phyloP scores from a whole-genome alignment of 1,140 invertebrate genomes.

The Mactra quadrangularis region DNA sequence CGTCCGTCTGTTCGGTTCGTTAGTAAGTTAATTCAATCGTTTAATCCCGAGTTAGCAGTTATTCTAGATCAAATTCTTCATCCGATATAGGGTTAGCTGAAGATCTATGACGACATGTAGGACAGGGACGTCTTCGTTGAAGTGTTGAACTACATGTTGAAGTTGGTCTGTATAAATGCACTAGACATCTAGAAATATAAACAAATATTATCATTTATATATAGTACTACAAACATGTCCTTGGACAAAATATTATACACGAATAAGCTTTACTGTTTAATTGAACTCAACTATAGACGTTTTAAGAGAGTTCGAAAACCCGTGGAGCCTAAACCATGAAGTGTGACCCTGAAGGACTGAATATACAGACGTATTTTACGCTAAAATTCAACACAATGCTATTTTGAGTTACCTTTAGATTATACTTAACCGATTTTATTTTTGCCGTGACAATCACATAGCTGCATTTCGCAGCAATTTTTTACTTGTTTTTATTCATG shows the following conservation, averaged over 20 bases:
- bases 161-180: slow-evolving; percentile 51
- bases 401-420: too few relatives aligned
- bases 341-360: too few relatives aligned
- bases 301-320: too few relatives aligned
- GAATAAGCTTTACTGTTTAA: not conserved
- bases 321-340: too few relatives aligned
- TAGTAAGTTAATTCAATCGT: too few relatives aligned
- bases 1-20: too few relatives aligned
- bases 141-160: slow-evolving; percentile 38
- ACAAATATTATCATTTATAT: not conserved
- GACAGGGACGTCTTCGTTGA: slow-evolving; percentile 53
- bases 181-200: slow-evolving; percentile 34
- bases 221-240: not conserved
- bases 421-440: not conserved
- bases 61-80: slow-evolving; percentile 40
- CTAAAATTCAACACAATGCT: too few relatives aligned
- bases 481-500: not conserved
- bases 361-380: too few relatives aligned
- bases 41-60: too few relatives aligned
- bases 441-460: not conserved
- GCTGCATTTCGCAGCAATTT: too few relatives aligned
- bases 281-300: not conserved
- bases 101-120: slow-evolving; percentile 42
- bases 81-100: slow-evolving; percentile 49
- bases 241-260: not conserved